Base-by-base conservation (phyloP, 2,113 vertebrate genomes). In the Cettia cetti region DNA sequence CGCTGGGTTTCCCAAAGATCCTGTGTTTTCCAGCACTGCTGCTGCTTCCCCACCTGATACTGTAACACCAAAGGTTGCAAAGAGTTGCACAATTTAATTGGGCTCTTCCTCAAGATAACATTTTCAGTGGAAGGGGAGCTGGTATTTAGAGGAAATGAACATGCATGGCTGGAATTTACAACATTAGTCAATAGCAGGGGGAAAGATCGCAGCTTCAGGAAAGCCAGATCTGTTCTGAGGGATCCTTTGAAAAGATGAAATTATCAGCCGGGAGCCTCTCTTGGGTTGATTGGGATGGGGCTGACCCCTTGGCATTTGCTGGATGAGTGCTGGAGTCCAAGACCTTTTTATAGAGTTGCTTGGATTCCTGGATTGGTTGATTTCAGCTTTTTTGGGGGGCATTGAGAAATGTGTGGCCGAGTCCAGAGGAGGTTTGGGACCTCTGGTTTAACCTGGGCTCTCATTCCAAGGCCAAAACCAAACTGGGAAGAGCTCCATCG, bases 1-100 rank as follows among this genome's bases (percentile, higher is more conserved):
- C 13, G 52, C 76, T 88, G 44, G 80, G 31, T 94, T 89, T 97
- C 89, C 96, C 35, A 16, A 76, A 86, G 87, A 84, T 95, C 88
- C 45, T 28, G 17, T 64, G 39, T 91, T 92, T 89, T 68, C 93
- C 93, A 86, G 2, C 18, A 26, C 61, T 95, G 92, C 90, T 79
- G 2, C 90, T 64, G 31, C 88, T 45, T 78, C 90, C 31, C 90
- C 87, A 75, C 96, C 74, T 89, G 83, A 91, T n/a, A 5, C 79
- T 15, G 8, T 5, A 56, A 44, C 63, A 57, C 50, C 30, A 47
- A 72, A 82, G 74, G 53, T 68, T 91, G 81, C 85, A 52, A 21
- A 26, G 35, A 57, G 60, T 79, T 89, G 94, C 50, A 24, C 30
- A 2, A 3, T 85, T 82, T 90, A 77, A 85, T 75, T 80, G 83